Evolutionary conservation across 2,888 invertebrate species (phyloP), one percentile per base, ranked within the genome.

Genomic region (Formica aserva): DNA sequence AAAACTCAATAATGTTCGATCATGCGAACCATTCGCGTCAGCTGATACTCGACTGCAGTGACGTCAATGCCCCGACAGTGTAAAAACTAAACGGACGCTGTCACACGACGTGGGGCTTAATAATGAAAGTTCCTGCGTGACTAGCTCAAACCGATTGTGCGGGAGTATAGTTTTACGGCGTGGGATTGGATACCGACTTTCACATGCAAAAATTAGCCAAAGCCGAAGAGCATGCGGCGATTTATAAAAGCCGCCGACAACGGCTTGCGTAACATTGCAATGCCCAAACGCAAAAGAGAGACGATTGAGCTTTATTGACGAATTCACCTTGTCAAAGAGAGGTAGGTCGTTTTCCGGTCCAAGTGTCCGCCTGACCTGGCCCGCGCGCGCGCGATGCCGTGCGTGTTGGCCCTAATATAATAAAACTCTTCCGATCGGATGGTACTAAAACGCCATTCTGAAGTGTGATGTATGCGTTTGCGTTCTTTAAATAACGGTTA

Each of bases 281-380:
- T 57, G 77, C 45, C 69, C 83, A 80, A 83, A 62, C 81, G 84
- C 62, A 60, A 60, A 69, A 66, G 60, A 18, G 52, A 13, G 52
- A 77, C 85, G 85, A 85, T 88, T 80, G 72, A 82, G 62, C 62
- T 86, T 88, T 88, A 87, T 91, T 85, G 83, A 85, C 82, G 86
- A 87, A 83, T 90, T 85, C 86, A 71, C 74, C 86, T 86, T 85
- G 81, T 75, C 84, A 85, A 75, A 88, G 89, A 67, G 91, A 89
- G 87, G 84, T 87, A 88, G 89, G 88, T 86, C 89, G 83, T n/a
- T 87, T 91, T 91, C 91, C 91, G 90, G 85, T 91, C 80, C 82
- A 87, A 86, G 89, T 77, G 88, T 86, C 80, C 71, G 60, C 83
- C 84, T 83, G 78, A 76, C 55, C 65, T 82, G 81, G 41, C 77